These are phyloP conservation scores for Telenomus remus DNA, from an alignment of 1,140 invertebrate species.

Conservation along the genomic window DNA sequence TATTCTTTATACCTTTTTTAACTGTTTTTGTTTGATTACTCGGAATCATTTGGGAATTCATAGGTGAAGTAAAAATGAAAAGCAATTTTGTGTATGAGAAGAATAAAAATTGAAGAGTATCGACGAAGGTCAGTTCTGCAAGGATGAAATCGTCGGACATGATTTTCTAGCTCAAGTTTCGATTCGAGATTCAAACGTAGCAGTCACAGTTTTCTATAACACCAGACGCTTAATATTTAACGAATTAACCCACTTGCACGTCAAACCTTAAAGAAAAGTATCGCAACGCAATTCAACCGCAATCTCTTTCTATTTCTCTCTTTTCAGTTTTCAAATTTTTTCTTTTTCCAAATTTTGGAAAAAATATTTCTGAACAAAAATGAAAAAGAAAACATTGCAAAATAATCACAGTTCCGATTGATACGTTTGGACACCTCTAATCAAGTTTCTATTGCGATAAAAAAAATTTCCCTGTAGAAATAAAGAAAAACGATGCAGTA, in stretches of 20 bases:
- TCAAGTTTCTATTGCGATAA: neutral
- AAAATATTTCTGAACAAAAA: neutral
- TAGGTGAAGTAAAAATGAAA: too few species aligned
- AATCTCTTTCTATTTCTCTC: conserved; percentile 6
- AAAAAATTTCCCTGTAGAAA: neutral
- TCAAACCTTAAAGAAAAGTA: conserved; percentile 6
- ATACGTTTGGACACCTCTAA: neutral
- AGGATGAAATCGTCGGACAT: neutral
- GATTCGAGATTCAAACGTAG: conserved; percentile 1
- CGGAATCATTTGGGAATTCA: too few species aligned
- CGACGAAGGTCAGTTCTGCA: too few species aligned
- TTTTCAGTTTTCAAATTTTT: neutral
- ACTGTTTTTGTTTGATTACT: too few species aligned
- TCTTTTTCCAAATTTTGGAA: neutral
- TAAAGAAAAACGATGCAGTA: conserved; percentile 10
- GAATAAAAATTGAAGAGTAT: too few species aligned
- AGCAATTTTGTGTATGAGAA: too few species aligned
- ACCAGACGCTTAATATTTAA: conserved; percentile 28
- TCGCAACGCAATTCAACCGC: neutral
- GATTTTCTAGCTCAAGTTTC: conserved; percentile 17
- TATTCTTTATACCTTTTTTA: too few species aligned
- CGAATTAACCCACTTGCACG: conserved; percentile 16
- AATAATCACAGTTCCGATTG: neutral
- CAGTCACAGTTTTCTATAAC: neutral
- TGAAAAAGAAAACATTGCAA: too few species aligned